These are phyloP conservation scores for Pontoporia blainvillei DNA, from an alignment of 2,113 vertebrate species.

Conservation along the genomic window DNA sequence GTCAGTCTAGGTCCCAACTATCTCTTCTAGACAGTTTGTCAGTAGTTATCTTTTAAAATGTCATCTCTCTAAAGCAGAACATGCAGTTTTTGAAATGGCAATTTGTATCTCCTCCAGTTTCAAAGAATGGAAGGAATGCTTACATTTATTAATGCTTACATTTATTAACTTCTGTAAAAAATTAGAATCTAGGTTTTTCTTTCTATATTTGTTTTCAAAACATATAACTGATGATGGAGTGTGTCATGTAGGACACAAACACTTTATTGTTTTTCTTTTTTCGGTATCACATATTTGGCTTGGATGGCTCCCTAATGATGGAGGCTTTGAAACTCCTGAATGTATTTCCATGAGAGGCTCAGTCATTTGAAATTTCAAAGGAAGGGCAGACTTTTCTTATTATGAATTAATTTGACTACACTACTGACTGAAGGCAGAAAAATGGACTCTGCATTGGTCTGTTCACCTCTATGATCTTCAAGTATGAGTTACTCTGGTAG, in stretches of 20 bases:
- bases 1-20: background rate
- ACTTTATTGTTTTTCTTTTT: background rate
- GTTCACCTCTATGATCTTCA: background rate
- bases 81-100: background rate
- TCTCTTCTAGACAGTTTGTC: background rate
- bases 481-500: background rate
- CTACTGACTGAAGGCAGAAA: background rate
- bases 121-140: background rate
- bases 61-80: background rate
- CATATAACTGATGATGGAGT: background rate
- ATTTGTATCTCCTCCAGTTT: background rate
- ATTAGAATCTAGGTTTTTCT: background rate
- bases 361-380: conserved; percentile 3
- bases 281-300: background rate
- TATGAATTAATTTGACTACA: background rate
- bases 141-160: background rate
- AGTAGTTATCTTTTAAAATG: background rate
- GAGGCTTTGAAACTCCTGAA: background rate
- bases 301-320: background rate
- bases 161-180: background rate
- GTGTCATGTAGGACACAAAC: background rate
- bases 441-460: background rate
- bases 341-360: background rate
- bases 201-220: conserved; percentile 1
- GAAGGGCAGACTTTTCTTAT: background rate